Evolutionary conservation across 2,113 vertebrate species (phyloP).

Genomic region (Anthoscopus minutus): DNA sequence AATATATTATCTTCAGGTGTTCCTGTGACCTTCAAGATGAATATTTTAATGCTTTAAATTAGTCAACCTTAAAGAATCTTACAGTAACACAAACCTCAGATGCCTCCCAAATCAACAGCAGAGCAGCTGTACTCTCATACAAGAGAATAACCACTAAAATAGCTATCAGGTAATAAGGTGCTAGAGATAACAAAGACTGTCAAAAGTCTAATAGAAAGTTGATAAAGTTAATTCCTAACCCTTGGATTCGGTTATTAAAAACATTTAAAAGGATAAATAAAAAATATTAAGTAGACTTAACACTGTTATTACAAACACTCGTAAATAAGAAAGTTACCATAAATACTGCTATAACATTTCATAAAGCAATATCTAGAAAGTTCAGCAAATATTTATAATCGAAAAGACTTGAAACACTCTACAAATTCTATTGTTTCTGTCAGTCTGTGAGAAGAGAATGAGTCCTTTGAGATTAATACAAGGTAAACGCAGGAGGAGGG

Average conservation of each 20-base stretch:
- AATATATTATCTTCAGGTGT: neutral
- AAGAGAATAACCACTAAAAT: neutral
- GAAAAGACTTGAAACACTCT: neutral
- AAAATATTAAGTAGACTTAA: neutral
- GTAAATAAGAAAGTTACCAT: neutral
- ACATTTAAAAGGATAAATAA: neutral
- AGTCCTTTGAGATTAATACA: conserved; percentile 13
- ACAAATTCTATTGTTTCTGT: neutral
- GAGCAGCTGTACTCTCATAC: neutral
- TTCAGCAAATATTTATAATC: conserved; percentile 3
- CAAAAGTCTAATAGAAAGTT: neutral
- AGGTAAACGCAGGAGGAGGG: neutral
- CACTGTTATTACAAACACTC: neutral
- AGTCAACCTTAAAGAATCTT: neutral
- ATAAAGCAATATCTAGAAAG: neutral
- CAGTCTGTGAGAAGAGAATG: conserved; percentile 2
- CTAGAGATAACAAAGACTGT: neutral
- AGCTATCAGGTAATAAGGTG: neutral
- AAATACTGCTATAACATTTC: neutral
- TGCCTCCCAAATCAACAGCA: neutral
- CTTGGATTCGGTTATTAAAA: neutral
- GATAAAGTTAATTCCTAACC: neutral
- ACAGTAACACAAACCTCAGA: neutral
- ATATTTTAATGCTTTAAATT: neutral
- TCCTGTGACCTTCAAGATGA: neutral